Evolutionary conservation across 2,113 vertebrate species (phyloP), one percentile per base, ranked within the genome.

Genomic region (Acrocephalus arundinaceus): DNA sequence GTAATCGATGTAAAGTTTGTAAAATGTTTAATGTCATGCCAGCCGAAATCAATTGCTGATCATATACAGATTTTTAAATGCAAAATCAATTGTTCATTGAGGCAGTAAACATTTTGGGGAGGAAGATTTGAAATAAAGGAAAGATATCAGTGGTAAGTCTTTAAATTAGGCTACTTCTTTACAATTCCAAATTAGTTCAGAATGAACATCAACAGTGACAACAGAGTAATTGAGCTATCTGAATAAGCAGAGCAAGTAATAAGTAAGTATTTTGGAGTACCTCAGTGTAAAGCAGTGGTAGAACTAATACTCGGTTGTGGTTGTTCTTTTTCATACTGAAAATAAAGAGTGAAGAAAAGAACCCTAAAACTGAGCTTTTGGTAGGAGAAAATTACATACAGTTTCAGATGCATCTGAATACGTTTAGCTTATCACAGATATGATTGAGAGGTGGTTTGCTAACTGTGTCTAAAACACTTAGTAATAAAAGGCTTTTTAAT

Each of bases 401-500:
- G 31, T 85, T 94, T 96, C 63, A 45, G 73, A 54, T 85, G 41
- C 62, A 73, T 80, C 41, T 6, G 16, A 88, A 77, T 85, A 43
- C 0, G 0, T 81, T 90, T 68, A 77, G 41, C 48, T 85, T 94
- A 85, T 91, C 78, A 79, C 37, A 78, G 80, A 85, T 84, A 73
- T 92, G 89, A 95, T 48, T 92, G 96, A 94, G 80, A 89, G 66
- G 45, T 91, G 80, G 57, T 93, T 94, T 95, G 76, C 65, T 97
- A 93, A 87, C 91, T 91, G 45, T 94, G 52, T 94, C 91, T 94
- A 87, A 95, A 94, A 75, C 65, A 81, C 84, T 93, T 95, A 81
- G 89, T 94, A 96, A 93, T 93, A 94, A 94, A 96, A 85, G 72
- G 61, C 49, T 94, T 93, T 97, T 91, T 95, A 93, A 94, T 96